phyloP scores from a whole-genome alignment of 2,113 vertebrate species.

The Clarias gariepinus region DNA sequence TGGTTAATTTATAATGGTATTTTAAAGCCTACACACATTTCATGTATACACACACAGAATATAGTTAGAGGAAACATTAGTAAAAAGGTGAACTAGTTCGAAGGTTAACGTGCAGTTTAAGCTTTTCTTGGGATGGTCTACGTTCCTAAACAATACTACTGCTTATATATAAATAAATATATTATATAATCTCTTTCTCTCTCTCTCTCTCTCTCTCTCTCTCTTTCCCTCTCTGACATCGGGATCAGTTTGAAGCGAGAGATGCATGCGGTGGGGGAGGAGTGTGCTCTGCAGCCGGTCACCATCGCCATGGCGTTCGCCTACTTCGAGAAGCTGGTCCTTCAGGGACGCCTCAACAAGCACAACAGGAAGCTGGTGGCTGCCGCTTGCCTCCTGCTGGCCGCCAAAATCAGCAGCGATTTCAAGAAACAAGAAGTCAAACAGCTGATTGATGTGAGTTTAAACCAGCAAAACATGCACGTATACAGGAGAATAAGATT shows the following conservation, averaged over 20 bases:
- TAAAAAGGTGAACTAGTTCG: background rate
- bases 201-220: background rate
- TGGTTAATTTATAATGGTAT: background rate
- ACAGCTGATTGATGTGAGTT: conserved; percentile 93
- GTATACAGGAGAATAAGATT: background rate
- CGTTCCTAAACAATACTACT: background rate
- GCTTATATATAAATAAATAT: too few species aligned
- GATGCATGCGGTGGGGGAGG: conserved; percentile 85
- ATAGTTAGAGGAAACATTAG: background rate
- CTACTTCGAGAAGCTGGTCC: conserved; percentile 97
- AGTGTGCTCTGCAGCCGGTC: conserved; percentile 86
- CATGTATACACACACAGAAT: background rate
- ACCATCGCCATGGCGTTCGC: conserved; percentile 95
- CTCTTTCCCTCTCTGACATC: background rate
- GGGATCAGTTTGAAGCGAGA: conserved; percentile 87
- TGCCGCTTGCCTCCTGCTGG: conserved; percentile 89
- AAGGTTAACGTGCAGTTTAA: too few species aligned
- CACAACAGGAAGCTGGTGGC: conserved; percentile 97
- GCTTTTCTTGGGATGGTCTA: too few species aligned
- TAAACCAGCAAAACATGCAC: background rate
- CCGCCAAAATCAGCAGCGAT: conserved; percentile 97
- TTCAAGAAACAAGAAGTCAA: conserved; percentile 93
- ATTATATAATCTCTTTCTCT: too few species aligned
- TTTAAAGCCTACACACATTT: background rate
- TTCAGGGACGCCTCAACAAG: conserved; percentile 94